Evolutionary conservation across 2,113 vertebrate genomes (phyloP).

Genomic region (Phainopepla nitens): DNA sequence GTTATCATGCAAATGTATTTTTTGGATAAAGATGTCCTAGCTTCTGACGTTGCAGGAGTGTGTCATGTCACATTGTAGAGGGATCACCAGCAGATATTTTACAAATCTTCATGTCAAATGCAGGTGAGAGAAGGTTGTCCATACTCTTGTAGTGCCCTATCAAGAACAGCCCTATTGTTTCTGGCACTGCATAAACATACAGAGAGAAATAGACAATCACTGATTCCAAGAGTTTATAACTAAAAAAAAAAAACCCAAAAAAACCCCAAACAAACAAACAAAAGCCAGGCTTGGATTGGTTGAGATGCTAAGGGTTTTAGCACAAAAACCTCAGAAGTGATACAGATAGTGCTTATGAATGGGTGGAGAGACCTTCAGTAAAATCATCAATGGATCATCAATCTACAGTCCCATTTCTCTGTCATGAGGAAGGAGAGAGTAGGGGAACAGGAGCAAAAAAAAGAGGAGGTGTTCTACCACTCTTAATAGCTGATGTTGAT

Average conservation of each 20-base stretch:
- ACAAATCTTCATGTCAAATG: neutral
- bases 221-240: neutral
- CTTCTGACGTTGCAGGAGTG: neutral
- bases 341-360: neutral
- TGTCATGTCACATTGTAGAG: neutral
- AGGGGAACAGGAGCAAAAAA: neutral
- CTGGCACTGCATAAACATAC: neutral
- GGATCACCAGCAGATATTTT: neutral
- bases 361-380: neutral
- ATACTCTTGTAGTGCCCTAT: neutral
- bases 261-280: neutral
- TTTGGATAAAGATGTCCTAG: neutral
- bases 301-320: neutral
- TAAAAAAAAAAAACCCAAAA: neutral
- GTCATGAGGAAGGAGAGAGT: neutral
- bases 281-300: neutral
- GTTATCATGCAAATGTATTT: neutral
- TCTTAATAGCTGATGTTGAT: neutral
- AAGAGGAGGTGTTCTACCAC: rapidly evolving
- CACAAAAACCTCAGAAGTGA: neutral
- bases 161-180: neutral
- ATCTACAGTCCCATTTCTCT: neutral
- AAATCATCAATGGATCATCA: neutral
- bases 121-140: neutral
- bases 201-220: neutral